Conservation (phyloP, 1,140 invertebrate species). For the Spodoptera frugiperda region DNA sequence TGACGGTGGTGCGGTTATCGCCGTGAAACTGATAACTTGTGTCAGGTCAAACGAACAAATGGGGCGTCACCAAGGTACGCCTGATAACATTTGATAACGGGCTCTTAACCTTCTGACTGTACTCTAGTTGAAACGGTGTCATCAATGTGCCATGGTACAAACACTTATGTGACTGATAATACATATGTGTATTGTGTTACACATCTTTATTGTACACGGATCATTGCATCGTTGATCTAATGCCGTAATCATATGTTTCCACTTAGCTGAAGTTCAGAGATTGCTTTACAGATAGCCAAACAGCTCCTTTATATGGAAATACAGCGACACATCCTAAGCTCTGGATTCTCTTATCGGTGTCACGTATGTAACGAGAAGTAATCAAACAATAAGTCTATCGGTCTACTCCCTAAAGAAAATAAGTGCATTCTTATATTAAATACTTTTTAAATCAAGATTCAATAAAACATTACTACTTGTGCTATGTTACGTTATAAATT, state of each 20-base stretch:
- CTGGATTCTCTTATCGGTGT: too few relatives aligned
- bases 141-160: constrained; percentile 40
- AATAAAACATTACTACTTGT: too few relatives aligned
- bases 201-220: neutral
- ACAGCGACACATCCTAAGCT: too few relatives aligned
- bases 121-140: constrained; percentile 69
- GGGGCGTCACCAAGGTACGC: constrained; percentile 77
- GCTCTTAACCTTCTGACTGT: constrained; percentile 83
- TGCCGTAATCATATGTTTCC: neutral
- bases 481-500: too few relatives aligned
- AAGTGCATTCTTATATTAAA: too few relatives aligned
- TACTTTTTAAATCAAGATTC: too few relatives aligned
- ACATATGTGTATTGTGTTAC: neutral
- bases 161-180: constrained; percentile 33
- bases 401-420: too few relatives aligned
- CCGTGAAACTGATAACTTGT: constrained; percentile 71
- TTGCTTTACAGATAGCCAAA: too few relatives aligned
- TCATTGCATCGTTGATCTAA: neutral
- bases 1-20: constrained; percentile 35
- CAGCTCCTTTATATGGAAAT: too few relatives aligned
- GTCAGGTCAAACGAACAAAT: constrained; percentile 85
- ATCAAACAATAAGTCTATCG: too few relatives aligned
- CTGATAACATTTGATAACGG: constrained; percentile 83
- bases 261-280: too few relatives aligned
- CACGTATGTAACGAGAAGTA: too few relatives aligned